Evolutionary conservation across 2,888 invertebrate species (phyloP).

Genomic region (Phytoseiulus persimilis): DNA sequence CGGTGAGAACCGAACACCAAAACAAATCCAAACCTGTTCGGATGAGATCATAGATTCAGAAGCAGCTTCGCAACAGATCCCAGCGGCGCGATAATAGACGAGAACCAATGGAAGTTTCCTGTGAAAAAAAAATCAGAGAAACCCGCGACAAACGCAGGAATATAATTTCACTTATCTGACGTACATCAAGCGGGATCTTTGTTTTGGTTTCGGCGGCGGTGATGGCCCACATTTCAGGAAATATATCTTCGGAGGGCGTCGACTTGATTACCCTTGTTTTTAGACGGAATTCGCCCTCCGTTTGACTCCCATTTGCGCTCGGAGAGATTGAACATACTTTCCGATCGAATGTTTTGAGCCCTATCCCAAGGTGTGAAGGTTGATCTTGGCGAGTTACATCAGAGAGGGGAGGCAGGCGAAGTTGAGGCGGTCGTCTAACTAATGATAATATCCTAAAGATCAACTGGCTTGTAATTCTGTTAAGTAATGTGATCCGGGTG

Average conservation of each 20-base stretch:
- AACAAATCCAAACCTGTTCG: neutral
- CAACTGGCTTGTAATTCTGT: neutral
- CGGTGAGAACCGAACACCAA: neutral
- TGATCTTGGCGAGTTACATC: neutral
- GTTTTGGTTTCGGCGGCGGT: neutral
- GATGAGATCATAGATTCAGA: neutral
- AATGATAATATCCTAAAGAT: neutral
- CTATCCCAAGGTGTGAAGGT: neutral
- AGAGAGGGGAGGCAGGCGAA: neutral
- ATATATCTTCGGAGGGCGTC: neutral
- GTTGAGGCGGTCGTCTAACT: neutral
- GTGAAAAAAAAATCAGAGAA: neutral
- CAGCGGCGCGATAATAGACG: neutral
- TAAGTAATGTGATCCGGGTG: neutral
- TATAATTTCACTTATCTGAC: neutral
- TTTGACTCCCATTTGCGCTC: too few species aligned
- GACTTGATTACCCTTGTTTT: neutral
- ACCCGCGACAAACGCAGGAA: neutral
- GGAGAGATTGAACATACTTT: too few species aligned
- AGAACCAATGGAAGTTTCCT: too few species aligned
- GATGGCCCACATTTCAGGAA: neutral
- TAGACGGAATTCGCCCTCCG: neutral
- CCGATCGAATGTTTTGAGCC: too few species aligned
- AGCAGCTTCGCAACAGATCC: neutral
- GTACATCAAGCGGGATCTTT: neutral